Conservation (phyloP, 1,140 invertebrate genomes). For the Oncopodura yosiiana region DNA sequence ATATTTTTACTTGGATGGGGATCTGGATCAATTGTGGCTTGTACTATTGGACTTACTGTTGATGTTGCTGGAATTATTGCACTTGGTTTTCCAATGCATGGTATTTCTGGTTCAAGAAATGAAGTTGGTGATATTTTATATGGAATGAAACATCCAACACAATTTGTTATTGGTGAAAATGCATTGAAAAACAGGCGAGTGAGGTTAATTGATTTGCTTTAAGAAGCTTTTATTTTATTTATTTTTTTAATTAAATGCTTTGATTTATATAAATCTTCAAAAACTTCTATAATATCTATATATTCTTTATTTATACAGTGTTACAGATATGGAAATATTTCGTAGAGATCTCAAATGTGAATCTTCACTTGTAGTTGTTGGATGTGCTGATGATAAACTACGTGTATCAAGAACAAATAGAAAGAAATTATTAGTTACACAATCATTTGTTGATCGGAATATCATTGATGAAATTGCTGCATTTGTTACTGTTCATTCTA, state of each 20-base stretch:
- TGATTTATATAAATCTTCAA: background rate
- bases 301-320: constrained; percentile 40
- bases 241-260: background rate
- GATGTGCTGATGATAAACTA: constrained; percentile 66
- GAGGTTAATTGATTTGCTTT: background rate
- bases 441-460: constrained; percentile 68
- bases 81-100: constrained; percentile 24
- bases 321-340: constrained; percentile 67
- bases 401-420: constrained; percentile 60
- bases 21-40: constrained; percentile 59
- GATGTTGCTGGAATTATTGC: constrained; percentile 27
- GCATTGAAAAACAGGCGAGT: constrained; percentile 20
- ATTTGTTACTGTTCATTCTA: constrained; percentile 14
- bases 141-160: constrained; percentile 15
- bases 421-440: constrained; percentile 62
- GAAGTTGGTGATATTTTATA: constrained; percentile 12
- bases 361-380: constrained; percentile 67
- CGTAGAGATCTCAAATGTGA: constrained; percentile 63
- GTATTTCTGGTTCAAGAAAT: background rate
- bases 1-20: constrained; percentile 69
- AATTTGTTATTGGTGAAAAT: constrained; percentile 28
- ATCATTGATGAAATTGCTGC: constrained; percentile 46
- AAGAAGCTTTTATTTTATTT: background rate
- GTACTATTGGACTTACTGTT: constrained; percentile 8
- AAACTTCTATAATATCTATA: too few species aligned